phyloP scores from a whole-genome alignment of 2,797 vertebrate species.

The Peromyscus attwateri region DNA sequence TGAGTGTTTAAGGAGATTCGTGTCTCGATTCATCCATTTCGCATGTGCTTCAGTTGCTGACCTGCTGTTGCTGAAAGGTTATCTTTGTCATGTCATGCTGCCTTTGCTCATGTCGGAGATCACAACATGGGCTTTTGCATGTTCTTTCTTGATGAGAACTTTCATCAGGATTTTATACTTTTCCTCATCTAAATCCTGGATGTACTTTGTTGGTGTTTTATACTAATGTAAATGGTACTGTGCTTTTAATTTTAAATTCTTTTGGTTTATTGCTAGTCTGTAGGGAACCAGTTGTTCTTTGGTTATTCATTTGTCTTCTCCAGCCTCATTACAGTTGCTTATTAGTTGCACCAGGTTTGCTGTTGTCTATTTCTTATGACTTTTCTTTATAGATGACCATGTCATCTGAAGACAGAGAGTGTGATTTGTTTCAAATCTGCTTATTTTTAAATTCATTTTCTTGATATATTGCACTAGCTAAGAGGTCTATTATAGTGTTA shows the following conservation, averaged over 20 bases:
- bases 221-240: neutral
- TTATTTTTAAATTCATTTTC: neutral
- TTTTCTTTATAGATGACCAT: neutral
- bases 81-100: neutral
- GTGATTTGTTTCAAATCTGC: neutral
- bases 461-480: neutral
- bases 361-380: neutral
- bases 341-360: neutral
- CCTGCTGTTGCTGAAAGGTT: neutral
- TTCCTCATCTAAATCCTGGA: neutral
- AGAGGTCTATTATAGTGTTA: neutral
- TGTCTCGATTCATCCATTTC: neutral
- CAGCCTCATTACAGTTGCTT: neutral
- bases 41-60: neutral
- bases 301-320: neutral
- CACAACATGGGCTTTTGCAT: neutral
- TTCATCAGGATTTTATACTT: neutral
- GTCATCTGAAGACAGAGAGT: neutral
- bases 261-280: neutral
- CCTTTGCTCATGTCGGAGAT: neutral
- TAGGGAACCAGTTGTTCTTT: neutral
- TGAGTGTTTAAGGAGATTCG: neutral
- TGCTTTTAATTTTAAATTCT: neutral
- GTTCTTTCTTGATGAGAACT: neutral
- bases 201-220: neutral